Conservation (phyloP, 2,888 invertebrate species). For the Ametastegia equiseti region DNA sequence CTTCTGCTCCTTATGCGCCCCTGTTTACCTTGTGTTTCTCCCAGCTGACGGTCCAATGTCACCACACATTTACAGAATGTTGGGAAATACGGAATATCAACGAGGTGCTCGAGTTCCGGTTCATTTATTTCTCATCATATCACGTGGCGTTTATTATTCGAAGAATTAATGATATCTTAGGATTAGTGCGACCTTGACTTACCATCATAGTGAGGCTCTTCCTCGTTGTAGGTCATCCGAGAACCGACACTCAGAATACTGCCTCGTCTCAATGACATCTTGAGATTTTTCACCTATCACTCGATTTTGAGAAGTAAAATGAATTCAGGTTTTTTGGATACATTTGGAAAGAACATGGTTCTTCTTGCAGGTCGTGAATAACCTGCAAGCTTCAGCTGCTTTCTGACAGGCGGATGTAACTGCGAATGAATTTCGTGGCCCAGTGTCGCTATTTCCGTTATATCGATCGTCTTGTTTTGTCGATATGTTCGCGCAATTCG, state of each 20-base stretch:
- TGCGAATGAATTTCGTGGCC: slow-evolving; percentile 36
- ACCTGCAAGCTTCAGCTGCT: not conserved
- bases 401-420: slow-evolving; percentile 14
- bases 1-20: slow-evolving; percentile 15
- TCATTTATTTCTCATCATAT: not conserved
- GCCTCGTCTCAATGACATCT: slow-evolving; percentile 55
- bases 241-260: slow-evolving; percentile 56
- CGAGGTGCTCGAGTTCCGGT: not conserved
- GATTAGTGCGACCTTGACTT: not conserved
- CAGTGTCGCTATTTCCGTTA: slow-evolving; percentile 19
- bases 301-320: not conserved
- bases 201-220: slow-evolving; percentile 59
- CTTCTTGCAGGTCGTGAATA: not conserved
- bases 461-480: slow-evolving; percentile 49
- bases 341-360: not conserved
- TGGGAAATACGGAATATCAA: not conserved
- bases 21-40: slow-evolving; percentile 24
- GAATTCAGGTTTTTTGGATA: not conserved
- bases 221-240: slow-evolving; percentile 51
- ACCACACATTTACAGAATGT: not conserved
- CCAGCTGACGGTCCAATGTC: not conserved
- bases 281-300: not conserved
- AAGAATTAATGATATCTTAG: not conserved
- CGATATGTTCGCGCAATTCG: slow-evolving; percentile 46
- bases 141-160: not conserved